Conservation (phyloP, 2,113 vertebrate species). For the Porphyrio hochstetteri region DNA sequence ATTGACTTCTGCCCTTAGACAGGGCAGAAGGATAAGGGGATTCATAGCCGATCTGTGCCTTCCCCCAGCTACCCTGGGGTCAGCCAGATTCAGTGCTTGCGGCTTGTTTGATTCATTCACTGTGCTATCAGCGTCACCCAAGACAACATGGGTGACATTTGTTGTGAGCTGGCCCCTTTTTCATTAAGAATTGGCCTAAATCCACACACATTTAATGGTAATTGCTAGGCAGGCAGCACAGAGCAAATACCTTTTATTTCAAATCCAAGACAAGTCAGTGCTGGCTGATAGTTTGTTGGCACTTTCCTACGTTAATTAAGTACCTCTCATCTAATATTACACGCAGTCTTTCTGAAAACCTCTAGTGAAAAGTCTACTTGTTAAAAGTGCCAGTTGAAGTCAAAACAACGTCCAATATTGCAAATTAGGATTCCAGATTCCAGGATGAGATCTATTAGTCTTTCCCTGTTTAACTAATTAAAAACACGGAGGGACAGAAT, state of each 20-base stretch:
- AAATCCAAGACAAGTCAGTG: slow-evolving; percentile 63
- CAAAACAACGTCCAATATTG: slow-evolving; percentile 42
- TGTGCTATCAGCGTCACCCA: not conserved
- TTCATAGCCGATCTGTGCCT: not conserved
- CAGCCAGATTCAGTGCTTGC: not conserved
- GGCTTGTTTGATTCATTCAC: slow-evolving; percentile 26
- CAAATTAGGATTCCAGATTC: slow-evolving; percentile 43
- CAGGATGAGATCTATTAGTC: slow-evolving; percentile 50
- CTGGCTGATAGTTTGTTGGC: slow-evolving; percentile 64
- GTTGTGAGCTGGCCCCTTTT: slow-evolving; percentile 45
- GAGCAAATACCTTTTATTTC: slow-evolving; percentile 68
- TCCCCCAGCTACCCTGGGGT: not conserved
- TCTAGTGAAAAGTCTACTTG: slow-evolving; percentile 62
- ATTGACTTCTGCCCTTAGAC: not conserved
- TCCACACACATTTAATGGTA: slow-evolving; percentile 55
- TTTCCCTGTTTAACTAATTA: slow-evolving; percentile 55
- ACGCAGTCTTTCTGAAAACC: slow-evolving; percentile 46
- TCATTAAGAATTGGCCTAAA: slow-evolving; percentile 62
- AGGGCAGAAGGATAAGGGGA: not conserved
- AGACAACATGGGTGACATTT: slow-evolving; percentile 35
- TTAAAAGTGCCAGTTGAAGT: slow-evolving; percentile 58
- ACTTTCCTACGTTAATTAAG: slow-evolving; percentile 59
- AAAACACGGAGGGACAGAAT: not conserved
- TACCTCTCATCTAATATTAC: slow-evolving; percentile 64
- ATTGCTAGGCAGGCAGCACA: slow-evolving; percentile 50